Base-by-base conservation (phyloP, 1,140 invertebrate genomes). In the Dendrolimus punctatus region DNA sequence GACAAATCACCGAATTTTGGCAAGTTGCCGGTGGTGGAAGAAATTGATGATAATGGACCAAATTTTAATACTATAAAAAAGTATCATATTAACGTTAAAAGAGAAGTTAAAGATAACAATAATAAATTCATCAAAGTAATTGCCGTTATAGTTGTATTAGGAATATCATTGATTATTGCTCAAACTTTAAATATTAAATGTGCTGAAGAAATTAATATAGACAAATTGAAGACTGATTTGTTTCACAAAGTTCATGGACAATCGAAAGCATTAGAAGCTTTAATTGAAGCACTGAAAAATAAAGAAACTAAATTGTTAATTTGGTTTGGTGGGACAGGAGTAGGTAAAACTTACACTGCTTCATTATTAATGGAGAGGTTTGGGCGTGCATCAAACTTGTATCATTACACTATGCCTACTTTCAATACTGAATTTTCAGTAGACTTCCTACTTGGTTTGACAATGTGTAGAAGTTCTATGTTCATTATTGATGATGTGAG, bases 251-350 rank as follows among this genome's bases (percentile, higher is more conserved):
- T 87, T 39, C 76, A 74, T 73, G 85, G 81, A n/a, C 85, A 87
- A 54, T 6, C 60, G 8, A 51, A 57, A 51, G 82, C 76, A 45
- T 51, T 73, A 36, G 50, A 72, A 44, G 51, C 46, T 44, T 63
- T 85, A 8, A 55, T 77, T 40, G 49, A 71, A 8, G 54, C 72
- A 46, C 55, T 87, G 36, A 53, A 73, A 48, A 47, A 41, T 46
- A 49, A 72, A 45, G 59, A 46, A 6, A 58, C 38, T 45, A 85
- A 85, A 71, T 64, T 85, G 4, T 51, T 85, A 47, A 51, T 83
- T 49, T 66, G 85, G 10, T 79, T 74, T 71, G 85, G 85, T 50
- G 71, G 80, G 7, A 85, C 82, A 46, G 85, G 85, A 51, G 78
- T 82, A 38, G 85, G 85, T 2, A 87, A 87, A 55, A 84, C 82